These are phyloP conservation scores for Antechinus flavipes DNA, from an alignment of 2,113 vertebrate species.

Conservation along the genomic window DNA sequence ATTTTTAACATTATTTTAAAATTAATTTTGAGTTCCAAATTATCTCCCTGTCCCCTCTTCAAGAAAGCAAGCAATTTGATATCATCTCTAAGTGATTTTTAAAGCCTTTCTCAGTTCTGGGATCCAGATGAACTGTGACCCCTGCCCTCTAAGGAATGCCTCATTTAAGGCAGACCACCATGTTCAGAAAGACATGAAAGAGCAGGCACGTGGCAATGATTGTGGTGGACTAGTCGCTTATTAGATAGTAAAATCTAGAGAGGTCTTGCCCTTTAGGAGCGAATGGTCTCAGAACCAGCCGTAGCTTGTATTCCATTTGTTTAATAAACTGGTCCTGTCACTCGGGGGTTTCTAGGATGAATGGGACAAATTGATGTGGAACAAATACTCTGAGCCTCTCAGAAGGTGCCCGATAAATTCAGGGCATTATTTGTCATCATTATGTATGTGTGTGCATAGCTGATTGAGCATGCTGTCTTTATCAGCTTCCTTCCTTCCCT, in stretches of 20 bases:
- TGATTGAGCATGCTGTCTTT: neutral
- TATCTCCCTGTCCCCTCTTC: neutral
- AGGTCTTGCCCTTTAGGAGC: neutral
- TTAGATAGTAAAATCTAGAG: neutral
- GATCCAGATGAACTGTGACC: neutral
- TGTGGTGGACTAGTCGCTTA: neutral
- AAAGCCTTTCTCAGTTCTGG: neutral
- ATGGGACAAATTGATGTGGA: neutral
- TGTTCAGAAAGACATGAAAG: neutral
- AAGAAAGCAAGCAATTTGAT: neutral
- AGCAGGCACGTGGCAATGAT: neutral
- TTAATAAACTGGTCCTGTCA: neutral
- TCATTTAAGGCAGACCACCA: neutral
- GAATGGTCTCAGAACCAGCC: neutral
- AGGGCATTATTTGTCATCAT: neutral
- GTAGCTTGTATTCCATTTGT: neutral
- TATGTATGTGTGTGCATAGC: neutral
- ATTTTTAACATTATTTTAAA: neutral
- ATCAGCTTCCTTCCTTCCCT: constrained; percentile 24
- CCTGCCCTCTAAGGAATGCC: neutral
- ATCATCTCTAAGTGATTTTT: neutral
- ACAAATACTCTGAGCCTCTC: neutral
- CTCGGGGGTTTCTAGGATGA: neutral
- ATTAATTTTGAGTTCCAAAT: neutral
- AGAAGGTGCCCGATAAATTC: neutral